Percentiles rank a stretch among this genome's conserved stretches.
These are phyloP conservation scores for Nylanderia fulva DNA, from an alignment of 1,140 invertebrate genomes.

Conservation along the genomic window DNA sequence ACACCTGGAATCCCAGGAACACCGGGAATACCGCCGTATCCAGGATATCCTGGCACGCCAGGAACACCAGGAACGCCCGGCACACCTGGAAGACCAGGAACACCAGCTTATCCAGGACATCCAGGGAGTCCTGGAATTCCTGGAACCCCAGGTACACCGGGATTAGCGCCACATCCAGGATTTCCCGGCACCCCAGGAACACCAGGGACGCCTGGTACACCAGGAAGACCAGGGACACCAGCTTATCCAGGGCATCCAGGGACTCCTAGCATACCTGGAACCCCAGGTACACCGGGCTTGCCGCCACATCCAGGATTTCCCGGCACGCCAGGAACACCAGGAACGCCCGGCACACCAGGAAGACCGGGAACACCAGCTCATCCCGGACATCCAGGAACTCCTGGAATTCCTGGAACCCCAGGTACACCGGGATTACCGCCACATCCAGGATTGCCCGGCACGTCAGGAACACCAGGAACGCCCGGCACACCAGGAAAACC, in stretches of 20 bases:
- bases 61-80: background rate
- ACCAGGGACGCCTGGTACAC: background rate
- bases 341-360: conserved; percentile 66
- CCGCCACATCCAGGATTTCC: conserved; percentile 66
- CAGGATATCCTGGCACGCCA: conserved; percentile 69
- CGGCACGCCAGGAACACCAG: conserved; percentile 24
- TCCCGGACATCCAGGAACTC: conserved; percentile 65
- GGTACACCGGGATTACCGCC: conserved; percentile 32
- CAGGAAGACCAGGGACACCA: conserved; percentile 83
- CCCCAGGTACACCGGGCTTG: background rate
- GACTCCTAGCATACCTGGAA: conserved; percentile 74
- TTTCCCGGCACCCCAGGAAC: conserved; percentile 80
- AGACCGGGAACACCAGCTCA: conserved; percentile 62
- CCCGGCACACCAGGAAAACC: conserved; percentile 77
- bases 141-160: conserved; percentile 1
- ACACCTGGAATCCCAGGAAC: conserved; percentile 66
- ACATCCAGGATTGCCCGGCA: conserved; percentile 39
- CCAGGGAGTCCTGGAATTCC: conserved; percentile 77
- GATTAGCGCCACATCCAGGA: conserved; percentile 12
- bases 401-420: conserved; percentile 62
- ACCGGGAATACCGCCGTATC: background rate
- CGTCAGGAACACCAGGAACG: conserved; percentile 84
- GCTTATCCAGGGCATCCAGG: conserved; percentile 60
- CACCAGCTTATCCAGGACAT: conserved; percentile 51
- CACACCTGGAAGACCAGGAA: conserved; percentile 74